These are phyloP conservation scores for Acanthiza pusilla DNA, from an alignment of 2,797 vertebrate genomes.

Conservation along the genomic window DNA sequence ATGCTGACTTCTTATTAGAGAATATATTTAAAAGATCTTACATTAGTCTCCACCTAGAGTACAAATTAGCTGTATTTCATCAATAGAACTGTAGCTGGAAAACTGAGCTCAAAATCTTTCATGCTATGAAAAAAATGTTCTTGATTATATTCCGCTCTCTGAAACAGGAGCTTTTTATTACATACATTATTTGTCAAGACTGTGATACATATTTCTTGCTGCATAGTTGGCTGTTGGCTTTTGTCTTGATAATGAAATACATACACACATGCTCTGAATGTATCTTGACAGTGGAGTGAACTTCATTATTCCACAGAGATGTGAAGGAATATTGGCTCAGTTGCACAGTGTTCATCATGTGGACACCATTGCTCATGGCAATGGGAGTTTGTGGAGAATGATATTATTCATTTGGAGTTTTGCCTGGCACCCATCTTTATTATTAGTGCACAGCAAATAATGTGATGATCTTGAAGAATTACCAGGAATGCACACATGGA, in stretches of 20 bases:
- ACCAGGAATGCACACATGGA: not conserved
- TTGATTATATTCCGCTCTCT: not conserved
- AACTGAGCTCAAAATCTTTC: not conserved
- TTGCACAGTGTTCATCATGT: not conserved
- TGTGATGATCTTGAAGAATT: not conserved
- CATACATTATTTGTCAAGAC: not conserved
- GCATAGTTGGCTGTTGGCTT: constrained; percentile 2
- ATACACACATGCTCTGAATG: not conserved
- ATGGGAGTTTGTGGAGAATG: not conserved
- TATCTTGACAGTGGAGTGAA: not conserved
- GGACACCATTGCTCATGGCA: not conserved
- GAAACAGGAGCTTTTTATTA: constrained; percentile 10
- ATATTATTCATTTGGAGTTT: not conserved
- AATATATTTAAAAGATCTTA: constrained; percentile 61
- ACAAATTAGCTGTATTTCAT: constrained; percentile 22
- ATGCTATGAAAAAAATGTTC: not conserved
- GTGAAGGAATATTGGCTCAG: not conserved
- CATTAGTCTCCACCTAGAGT: constrained; percentile 40
- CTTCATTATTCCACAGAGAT: constrained; percentile 4
- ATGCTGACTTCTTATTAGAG: constrained; percentile 62
- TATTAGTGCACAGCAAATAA: not conserved
- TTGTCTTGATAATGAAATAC: constrained; percentile 16
- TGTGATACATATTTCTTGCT: not conserved
- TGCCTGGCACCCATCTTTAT: not conserved
- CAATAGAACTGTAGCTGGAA: not conserved